Conservation (phyloP, 2,888 invertebrate genomes). For the Epirrhoe tristata region DNA sequence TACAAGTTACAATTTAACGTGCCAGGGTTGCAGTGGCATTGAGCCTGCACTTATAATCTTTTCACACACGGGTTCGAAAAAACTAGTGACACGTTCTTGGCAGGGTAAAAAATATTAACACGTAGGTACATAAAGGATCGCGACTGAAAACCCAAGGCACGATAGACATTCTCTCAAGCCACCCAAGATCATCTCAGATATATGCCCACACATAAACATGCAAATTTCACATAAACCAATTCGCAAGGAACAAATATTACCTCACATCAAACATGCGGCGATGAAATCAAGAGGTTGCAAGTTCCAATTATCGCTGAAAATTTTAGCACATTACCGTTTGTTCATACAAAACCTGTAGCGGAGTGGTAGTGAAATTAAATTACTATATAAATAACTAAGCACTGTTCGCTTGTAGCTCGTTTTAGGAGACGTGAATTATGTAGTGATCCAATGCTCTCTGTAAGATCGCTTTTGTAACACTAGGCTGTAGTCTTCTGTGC, state of each 20-base stretch:
- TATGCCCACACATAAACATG: too few relatives aligned
- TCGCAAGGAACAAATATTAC: not conserved
- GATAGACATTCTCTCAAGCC: too few relatives aligned
- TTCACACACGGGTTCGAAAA: too few relatives aligned
- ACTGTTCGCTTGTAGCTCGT: constrained; percentile 34
- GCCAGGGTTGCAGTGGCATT: too few relatives aligned
- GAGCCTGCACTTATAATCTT: too few relatives aligned
- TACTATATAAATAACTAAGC: constrained; percentile 61
- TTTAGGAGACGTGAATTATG: constrained; percentile 44
- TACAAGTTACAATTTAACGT: too few relatives aligned
- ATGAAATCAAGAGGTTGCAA: constrained; percentile 16
- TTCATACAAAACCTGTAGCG: constrained; percentile 32
- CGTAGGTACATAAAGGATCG: too few relatives aligned
- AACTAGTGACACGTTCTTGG: too few relatives aligned
- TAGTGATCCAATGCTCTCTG: constrained; percentile 41
- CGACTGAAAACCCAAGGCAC: too few relatives aligned
- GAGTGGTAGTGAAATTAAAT: constrained; percentile 59
- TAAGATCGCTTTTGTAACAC: constrained; percentile 40
- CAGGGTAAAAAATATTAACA: too few relatives aligned
- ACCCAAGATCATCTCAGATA: too few relatives aligned
- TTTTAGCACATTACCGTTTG: constrained; percentile 41
- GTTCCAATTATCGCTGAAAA: constrained; percentile 38
- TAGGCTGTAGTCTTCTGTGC: constrained; percentile 17
- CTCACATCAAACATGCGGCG: not conserved
- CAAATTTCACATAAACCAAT: not conserved